Base-by-base conservation (phyloP, 2,113 vertebrate species). In the Cacatua alba region DNA sequence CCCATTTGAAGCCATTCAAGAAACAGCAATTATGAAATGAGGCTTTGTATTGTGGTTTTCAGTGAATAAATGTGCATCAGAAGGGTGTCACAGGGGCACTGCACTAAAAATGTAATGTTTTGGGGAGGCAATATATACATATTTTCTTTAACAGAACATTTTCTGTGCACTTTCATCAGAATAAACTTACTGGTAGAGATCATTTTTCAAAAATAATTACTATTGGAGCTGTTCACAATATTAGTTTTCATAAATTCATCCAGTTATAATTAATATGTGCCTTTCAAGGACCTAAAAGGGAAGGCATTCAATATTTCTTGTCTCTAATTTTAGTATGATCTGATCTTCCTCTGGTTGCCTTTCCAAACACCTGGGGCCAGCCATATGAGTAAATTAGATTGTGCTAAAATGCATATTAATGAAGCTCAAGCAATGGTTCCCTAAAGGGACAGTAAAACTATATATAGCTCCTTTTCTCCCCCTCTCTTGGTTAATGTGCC, bases 341-440 rank as follows among this genome's bases (percentile, higher is more conserved):
- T 97, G 95, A 96, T 97, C 97, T 97, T 97, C 96, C 94, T 95
- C 94, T 95, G 82, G 88, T 91, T 98, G 95, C 77, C 92, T 95
- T 97, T 97, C 93, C 95, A 97, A 98, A 98, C 94, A 98, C 97
- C 97, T 98, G 96, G 92, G 96, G 96, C 95, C 96, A 97, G 92
- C 90, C 86, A 96, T 91, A 95, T 97, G 95, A 97, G 97, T 96
- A 98, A 98, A 98, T 98, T 95, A 97, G 96, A 96, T 97, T 96
- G 95, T 97, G 94, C 80, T 97, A 97, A 98, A 98, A 96, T 97
- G 96, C 95, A 98, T 98, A 98, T 96, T 97, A 98, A 98, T 97
- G 95, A 97, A 97, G 96, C 93, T 97, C 91, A 96, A 97, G 92
- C 81, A 94, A 97, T 93, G 92, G 74, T 88, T 97, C 96, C 87